Base-by-base conservation (phyloP, 2,888 invertebrate species). In the Agriotes lineatus region DNA sequence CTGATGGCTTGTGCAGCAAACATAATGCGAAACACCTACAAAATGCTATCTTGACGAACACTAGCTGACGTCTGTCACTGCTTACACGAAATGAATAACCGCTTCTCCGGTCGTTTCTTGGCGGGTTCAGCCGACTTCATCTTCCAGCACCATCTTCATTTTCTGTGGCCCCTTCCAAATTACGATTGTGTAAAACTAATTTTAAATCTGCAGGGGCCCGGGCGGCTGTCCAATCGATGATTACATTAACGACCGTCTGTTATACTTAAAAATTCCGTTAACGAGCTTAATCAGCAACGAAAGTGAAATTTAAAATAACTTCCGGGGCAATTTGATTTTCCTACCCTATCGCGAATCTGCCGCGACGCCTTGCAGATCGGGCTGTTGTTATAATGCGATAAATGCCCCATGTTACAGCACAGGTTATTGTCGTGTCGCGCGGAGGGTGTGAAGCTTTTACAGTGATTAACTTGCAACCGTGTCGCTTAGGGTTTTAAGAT, bases 361-460 rank as follows among this genome's bases (percentile, higher is more conserved):
- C 22, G 22, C 48, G 19, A 48, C 48, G 48, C 48, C 52, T 52
- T 50, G 18, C 9, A 30, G 33, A 52, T 52, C 35, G 33, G 19
- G 33, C 35, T 10, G 33, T 52, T 33, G 52, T 52, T 52, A 25
- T 25, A 33, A 52, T 52, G 18, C 33, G 33, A 52, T 52, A 52
- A 52, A 30, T 52, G 52, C 52, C 16, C 52, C 33, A 19, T 52
- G 52, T 25, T 25, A 33, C 30, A 33, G 52, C 52, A 52, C 33
- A 52, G 52, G 52, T 52, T 48, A 48, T 48, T 48, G 44, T 44
- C 22, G 52, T 52, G 52, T 52, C 52, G 52, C 52, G 52, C 52
- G 52, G 30, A 48, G 52, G 52, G 52, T 18, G 52, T 12, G 33
- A 52, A 52, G 52, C 52, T 52, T 52, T 52, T 33, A 52, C 52